These are phyloP conservation scores for Fregata magnificens DNA, from an alignment of 2,113 vertebrate species.

Conservation along the genomic window DNA sequence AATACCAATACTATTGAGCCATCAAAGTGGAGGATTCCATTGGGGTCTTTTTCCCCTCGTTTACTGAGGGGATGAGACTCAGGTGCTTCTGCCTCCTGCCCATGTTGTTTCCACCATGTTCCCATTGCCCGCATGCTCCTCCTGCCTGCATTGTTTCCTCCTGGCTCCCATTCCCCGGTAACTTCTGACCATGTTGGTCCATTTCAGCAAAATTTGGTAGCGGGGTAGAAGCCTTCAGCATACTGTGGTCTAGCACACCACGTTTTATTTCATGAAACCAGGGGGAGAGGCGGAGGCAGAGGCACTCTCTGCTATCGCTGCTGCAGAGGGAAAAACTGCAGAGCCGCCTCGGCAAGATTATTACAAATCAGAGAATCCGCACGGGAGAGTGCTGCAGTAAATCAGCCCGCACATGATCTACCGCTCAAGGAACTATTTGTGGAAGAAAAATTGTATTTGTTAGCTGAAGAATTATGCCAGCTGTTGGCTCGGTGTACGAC, in stretches of 20 bases:
- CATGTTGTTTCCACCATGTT: background rate
- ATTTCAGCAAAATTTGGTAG: background rate
- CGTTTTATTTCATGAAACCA: background rate
- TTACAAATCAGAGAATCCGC: background rate
- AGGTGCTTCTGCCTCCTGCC: background rate
- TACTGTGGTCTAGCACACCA: fast-evolving
- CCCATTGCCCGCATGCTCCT: background rate
- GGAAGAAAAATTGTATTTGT: background rate
- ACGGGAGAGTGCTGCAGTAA: background rate
- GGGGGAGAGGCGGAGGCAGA: background rate
- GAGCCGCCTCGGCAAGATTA: background rate
- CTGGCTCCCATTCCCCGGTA: background rate
- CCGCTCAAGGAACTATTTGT: background rate
- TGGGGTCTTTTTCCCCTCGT: fast-evolving
- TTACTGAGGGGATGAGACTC: background rate
- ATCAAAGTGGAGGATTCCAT: background rate
- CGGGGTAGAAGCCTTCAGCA: background rate
- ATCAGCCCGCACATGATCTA: background rate
- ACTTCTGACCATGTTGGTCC: background rate
- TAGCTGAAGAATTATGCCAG: background rate
- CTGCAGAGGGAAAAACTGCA: background rate
- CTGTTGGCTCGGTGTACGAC: background rate
- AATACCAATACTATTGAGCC: background rate
- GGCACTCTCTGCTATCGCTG: background rate
- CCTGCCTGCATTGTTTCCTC: background rate